Base-by-base conservation (phyloP, 2,888 invertebrate species). In the Keiferia lycopersicella region DNA sequence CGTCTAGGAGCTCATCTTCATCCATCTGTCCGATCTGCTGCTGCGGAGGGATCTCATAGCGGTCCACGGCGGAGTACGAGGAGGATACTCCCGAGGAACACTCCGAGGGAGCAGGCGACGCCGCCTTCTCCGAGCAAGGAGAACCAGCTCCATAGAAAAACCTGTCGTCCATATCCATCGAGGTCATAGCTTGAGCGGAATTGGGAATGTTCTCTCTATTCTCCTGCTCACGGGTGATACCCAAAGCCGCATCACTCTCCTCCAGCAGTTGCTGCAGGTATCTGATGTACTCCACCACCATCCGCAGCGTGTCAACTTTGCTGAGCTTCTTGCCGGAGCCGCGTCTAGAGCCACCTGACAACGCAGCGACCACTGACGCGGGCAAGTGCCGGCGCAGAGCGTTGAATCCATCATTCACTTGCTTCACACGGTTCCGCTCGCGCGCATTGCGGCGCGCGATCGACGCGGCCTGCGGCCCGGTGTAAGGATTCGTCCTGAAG, bases 391-490 rank as follows among this genome's bases (percentile, higher is more conserved):
- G 96, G 50, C 98, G 93, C 11, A 98, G 92, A 56, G 96, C 97
- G 62, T 97, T 96, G 83, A 98, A 98, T 68, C 98, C 98, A 83
- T 97, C 97, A 90, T 98, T 98, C 80, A 97, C 97, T 93, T 98
- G 98, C 85, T 98, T 98, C 67, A 98, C 98, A 70, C 98, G 95
- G 83, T 98, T 98, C 69, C 98, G 93, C 88, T 98, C 98, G 14
- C 98, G 93, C 20, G 98, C 98, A 88, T 99, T 98, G 72, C 98
- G 93, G 64, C 98, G 92, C 0, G 97, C 97, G 51, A 98, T 98
- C 1, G 97, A 96, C 7, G 95, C 96, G 67, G 96, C 95, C 78
- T 96, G 97, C 71, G 96, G 94, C 71, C 94, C 94, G 0, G 94
- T 91, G 74, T 91, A 91, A 34, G 91, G 90, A 64, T 94, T 93